Percentiles rank a stretch among this genome's conserved stretches.
These are phyloP conservation scores for Indicator indicator DNA, from an alignment of 2,113 vertebrate genomes.

Conservation along the genomic window DNA sequence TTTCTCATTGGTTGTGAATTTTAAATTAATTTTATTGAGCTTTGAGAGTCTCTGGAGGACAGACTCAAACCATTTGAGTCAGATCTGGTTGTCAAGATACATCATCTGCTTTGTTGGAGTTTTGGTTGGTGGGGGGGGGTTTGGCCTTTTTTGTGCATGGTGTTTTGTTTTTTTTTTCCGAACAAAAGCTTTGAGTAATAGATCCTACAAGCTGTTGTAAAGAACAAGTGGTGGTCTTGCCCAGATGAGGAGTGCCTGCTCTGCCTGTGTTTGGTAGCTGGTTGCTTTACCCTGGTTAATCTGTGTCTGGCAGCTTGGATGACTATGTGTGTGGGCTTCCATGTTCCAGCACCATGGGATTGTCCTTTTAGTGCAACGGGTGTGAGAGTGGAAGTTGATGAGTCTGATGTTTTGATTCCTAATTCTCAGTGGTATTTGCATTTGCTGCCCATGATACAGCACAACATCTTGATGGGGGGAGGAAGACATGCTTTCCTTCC, in stretches of 20 bases:
- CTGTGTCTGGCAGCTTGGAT: constrained; percentile 45
- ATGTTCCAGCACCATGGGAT: constrained; percentile 2
- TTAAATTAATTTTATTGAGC: not conserved
- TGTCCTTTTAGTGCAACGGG: constrained; percentile 46
- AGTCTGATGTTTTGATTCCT: constrained; percentile 19
- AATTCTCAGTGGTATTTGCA: not conserved
- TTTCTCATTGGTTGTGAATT: not conserved
- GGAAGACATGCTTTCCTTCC: not conserved
- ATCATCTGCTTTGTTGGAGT: not conserved
- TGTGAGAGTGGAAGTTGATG: constrained; percentile 11
- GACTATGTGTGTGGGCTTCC: constrained; percentile 25
- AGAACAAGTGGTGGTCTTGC: not conserved
- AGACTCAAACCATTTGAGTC: not conserved
- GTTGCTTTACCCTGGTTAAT: not conserved
- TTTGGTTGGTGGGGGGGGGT: no score
- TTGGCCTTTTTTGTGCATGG: no score
- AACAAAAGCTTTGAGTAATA: not conserved
- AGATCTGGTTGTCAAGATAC: not conserved
- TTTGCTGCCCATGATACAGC: not conserved
- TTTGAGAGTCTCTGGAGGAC: not conserved
- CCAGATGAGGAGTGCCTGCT: not conserved
- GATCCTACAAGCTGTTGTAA: not conserved
- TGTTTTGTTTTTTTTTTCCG: no score
- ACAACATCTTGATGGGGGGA: not conserved
- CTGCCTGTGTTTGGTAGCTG: not conserved